Conservation (phyloP, 2,113 vertebrate genomes). For the Oncorhynchus kisutch region DNA sequence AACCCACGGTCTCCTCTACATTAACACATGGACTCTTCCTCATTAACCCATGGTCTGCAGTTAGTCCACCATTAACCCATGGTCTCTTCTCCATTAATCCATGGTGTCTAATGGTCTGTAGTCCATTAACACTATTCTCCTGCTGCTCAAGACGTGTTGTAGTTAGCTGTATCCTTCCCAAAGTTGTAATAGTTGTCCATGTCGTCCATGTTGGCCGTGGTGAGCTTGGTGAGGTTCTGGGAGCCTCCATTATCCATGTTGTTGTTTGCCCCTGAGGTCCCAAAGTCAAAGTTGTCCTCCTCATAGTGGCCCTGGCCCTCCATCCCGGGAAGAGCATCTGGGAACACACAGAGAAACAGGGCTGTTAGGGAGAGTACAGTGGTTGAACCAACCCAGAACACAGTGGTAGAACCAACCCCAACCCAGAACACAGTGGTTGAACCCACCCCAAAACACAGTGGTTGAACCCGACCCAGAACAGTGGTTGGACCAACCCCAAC, state of each 20-base stretch:
- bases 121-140: conserved; percentile 8
- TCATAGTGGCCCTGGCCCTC: conserved; percentile 88
- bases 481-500: no score
- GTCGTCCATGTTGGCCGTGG: conserved; percentile 91
- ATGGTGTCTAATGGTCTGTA: conserved; percentile 5
- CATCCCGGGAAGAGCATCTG: conserved; percentile 85
- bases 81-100: conserved; percentile 13
- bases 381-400: no score
- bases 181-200: conserved; percentile 92
- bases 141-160: conserved; percentile 65
- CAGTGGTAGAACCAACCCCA: no score
- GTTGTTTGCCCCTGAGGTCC: conserved; percentile 57
- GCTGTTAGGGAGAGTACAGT: no score
- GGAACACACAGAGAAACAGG: neutral
- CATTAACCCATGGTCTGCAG: no score
- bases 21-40: no score
- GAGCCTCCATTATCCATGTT: conserved; percentile 73
- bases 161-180: conserved; percentile 74
- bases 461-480: no score
- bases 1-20: no score
- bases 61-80: neutral
- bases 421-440: no score
- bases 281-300: conserved; percentile 84
- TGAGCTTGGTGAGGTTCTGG: conserved; percentile 81
- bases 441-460: no score